These are phyloP conservation scores for Zaprionus obscuricornis DNA, from an alignment of 2,888 invertebrate species.

Conservation along the genomic window DNA sequence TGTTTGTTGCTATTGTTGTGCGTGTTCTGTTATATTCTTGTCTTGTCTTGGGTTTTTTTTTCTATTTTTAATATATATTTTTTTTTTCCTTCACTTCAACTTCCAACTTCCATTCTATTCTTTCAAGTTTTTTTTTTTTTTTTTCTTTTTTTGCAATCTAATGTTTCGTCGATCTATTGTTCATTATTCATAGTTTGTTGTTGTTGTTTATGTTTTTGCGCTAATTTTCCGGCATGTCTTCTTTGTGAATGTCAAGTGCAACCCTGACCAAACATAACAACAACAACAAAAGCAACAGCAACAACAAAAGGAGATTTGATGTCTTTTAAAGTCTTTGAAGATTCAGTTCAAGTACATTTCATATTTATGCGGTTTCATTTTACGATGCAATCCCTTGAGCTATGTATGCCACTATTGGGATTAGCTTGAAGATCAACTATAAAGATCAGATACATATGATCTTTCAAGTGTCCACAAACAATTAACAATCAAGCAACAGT, in stretches of 20 bases:
- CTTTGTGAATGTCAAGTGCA: conserved; percentile 64
- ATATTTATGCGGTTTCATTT: no score
- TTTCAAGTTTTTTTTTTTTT: conserved; percentile 65
- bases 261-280: conserved; percentile 23
- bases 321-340: no score
- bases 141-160: conserved; percentile 59
- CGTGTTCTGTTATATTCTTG: conserved; percentile 7
- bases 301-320: conserved; percentile 21
- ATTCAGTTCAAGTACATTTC: conserved; percentile 36
- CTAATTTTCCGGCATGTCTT: conserved; percentile 56
- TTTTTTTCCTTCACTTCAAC: conserved; percentile 47
- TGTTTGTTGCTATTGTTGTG: no score
- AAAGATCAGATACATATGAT: no score
- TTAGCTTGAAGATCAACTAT: no score
- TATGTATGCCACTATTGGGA: no score
- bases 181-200: conserved; percentile 26
- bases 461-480: no score
- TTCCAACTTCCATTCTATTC: conserved; percentile 61
- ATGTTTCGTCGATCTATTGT: conserved; percentile 48
- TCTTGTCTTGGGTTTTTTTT: no score
- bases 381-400: no score
- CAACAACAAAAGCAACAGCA: conserved; percentile 14
- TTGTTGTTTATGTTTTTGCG: conserved; percentile 10
- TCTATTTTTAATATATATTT: no score
- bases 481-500: no score